A percentile compares a stretch with the other conserved stretches of the same genome.
Evolutionary conservation across 2,113 vertebrate genomes (phyloP).

Genomic region (Taxidea taxus): DNA sequence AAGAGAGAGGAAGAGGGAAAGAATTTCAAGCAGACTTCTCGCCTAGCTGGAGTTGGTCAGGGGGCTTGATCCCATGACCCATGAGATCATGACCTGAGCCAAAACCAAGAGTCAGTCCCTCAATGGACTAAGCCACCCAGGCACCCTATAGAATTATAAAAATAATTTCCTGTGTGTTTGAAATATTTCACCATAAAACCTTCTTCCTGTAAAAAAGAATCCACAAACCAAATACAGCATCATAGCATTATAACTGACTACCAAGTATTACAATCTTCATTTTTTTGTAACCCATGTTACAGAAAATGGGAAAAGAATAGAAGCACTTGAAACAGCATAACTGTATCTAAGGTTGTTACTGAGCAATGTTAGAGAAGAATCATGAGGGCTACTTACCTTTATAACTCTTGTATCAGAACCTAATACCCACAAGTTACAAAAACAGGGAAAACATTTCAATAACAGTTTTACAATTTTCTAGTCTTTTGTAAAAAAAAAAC

Average conservation of each 20-base stretch:
- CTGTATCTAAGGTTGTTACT: slow-evolving; percentile 86
- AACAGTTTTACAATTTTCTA: background rate
- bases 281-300: background rate
- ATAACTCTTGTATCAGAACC: slow-evolving; percentile 80
- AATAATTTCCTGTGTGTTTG: background rate
- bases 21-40: background rate
- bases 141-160: background rate
- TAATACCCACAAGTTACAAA: slow-evolving; percentile 85
- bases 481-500: background rate
- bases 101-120: background rate
- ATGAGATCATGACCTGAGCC: background rate
- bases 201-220: background rate
- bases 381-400: slow-evolving; percentile 85
- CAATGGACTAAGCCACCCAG: background rate
- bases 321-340: slow-evolving; percentile 86
- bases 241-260: background rate
- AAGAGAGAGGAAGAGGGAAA: background rate
- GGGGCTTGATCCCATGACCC: background rate
- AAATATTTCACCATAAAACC: background rate
- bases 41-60: background rate
- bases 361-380: slow-evolving; percentile 83
- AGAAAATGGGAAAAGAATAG: slow-evolving; percentile 83
- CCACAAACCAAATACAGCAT: background rate
- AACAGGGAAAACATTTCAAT: slow-evolving; percentile 78
- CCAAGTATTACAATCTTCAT: background rate